Percentiles rank a stretch among this genome's conserved stretches.
phyloP scores from a whole-genome alignment of 2,113 vertebrate species.

The Desmodus rotundus region DNA sequence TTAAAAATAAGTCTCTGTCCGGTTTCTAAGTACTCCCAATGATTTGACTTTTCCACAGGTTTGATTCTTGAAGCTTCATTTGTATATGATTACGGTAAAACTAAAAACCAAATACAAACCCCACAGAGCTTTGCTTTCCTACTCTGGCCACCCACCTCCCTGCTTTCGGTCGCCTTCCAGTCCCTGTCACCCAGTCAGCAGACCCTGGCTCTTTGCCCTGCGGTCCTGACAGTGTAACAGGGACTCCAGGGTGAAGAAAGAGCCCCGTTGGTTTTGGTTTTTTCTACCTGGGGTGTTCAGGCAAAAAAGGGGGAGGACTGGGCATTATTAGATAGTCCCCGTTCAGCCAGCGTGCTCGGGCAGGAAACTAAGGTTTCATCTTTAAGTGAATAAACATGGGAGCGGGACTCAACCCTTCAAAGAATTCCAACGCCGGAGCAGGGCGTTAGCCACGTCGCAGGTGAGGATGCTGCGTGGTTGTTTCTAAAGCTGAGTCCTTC shows the following conservation, averaged over 20 bases:
- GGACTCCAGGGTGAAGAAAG: background rate
- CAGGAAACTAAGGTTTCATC: background rate
- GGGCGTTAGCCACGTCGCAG: no score
- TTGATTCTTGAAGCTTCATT: background rate
- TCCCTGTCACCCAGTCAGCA: no score
- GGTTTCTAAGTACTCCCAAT: background rate
- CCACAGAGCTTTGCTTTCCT: background rate
- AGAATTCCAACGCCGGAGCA: background rate
- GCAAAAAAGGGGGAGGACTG: background rate
- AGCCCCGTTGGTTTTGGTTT: no score
- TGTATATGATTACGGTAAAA: background rate
- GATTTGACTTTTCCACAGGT: background rate
- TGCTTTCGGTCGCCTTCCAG: fast-evolving
- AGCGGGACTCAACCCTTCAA: background rate
- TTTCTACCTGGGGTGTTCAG: no score
- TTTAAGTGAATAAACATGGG: background rate
- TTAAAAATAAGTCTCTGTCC: background rate
- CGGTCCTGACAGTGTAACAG: no score
- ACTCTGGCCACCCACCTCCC: background rate
- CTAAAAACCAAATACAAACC: background rate
- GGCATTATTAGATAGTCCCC: no score
- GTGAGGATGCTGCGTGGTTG: background rate
- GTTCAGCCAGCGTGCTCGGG: background rate
- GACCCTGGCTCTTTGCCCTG: background rate
- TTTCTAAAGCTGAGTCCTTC: background rate